phyloP scores from a whole-genome alignment of 2,797 vertebrate species.

The Borostomias antarcticus region DNA sequence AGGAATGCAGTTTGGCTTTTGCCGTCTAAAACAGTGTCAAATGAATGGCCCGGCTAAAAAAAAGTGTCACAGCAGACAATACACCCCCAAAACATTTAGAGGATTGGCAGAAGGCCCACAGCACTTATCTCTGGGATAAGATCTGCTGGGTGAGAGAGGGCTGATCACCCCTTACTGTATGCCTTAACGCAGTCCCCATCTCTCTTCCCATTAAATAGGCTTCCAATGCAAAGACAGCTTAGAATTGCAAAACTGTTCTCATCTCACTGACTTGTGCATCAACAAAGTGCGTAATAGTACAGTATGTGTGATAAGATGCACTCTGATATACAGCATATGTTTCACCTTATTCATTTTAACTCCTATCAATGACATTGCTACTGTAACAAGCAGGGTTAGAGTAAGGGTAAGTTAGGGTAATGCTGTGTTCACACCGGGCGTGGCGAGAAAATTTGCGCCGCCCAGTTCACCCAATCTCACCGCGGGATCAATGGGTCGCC shows the following conservation, averaged over 20 bases:
- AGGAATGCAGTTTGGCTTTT: not conserved
- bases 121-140: not conserved
- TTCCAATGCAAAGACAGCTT: not conserved
- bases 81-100: not conserved
- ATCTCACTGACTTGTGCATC: not conserved
- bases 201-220: conserved; percentile 8
- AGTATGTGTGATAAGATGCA: not conserved
- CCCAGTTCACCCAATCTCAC: too few species aligned
- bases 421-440: too few species aligned
- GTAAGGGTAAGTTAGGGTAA: too few species aligned
- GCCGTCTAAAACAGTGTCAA: not conserved
- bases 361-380: not conserved
- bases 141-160: not conserved
- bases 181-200: conserved; percentile 7
- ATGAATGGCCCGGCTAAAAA: not conserved
- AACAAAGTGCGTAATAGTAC: conserved; percentile 1
- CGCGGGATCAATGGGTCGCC: too few species aligned
- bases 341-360: not conserved
- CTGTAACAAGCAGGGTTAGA: too few species aligned
- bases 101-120: not conserved
- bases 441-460: too few species aligned
- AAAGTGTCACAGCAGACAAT: not conserved
- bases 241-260: conserved; percentile 3
- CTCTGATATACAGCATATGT: not conserved
- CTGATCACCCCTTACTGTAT: not conserved